Conservation (phyloP, 2,113 vertebrate genomes). For the Picathartes gymnocephalus region DNA sequence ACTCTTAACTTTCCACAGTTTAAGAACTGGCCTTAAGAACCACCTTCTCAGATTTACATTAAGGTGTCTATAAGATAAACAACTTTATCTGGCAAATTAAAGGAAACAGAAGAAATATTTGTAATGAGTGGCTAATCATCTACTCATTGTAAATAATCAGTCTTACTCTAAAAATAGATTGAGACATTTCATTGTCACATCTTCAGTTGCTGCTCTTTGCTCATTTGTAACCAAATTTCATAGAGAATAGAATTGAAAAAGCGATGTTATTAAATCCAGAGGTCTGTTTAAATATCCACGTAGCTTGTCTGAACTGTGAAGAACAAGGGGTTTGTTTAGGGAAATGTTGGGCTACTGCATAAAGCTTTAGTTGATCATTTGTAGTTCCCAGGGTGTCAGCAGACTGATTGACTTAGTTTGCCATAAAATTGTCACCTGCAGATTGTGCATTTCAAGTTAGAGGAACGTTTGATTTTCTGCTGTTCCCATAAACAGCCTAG, state of each 20-base stretch:
- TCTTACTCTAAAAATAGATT: background rate
- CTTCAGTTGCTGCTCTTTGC: background rate
- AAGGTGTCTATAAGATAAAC: background rate
- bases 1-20: background rate
- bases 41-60: background rate
- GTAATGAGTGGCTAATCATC: background rate
- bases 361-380: background rate
- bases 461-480: background rate
- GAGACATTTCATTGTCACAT: background rate
- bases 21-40: background rate
- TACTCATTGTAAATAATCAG: background rate
- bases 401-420: background rate
- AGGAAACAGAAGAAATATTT: background rate
- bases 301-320: background rate
- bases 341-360: background rate
- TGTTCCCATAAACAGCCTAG: background rate
- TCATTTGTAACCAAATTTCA: background rate
- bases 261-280: background rate
- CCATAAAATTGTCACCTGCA: background rate
- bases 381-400: background rate
- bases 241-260: background rate
- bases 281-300: background rate
- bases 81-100: background rate
- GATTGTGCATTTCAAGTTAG: background rate
- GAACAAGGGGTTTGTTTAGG: background rate